Percentiles rank a stretch among this genome's conserved stretches.
These are phyloP conservation scores for Asarcornis scutulata DNA, from an alignment of 2,113 vertebrate genomes.

Conservation along the genomic window DNA sequence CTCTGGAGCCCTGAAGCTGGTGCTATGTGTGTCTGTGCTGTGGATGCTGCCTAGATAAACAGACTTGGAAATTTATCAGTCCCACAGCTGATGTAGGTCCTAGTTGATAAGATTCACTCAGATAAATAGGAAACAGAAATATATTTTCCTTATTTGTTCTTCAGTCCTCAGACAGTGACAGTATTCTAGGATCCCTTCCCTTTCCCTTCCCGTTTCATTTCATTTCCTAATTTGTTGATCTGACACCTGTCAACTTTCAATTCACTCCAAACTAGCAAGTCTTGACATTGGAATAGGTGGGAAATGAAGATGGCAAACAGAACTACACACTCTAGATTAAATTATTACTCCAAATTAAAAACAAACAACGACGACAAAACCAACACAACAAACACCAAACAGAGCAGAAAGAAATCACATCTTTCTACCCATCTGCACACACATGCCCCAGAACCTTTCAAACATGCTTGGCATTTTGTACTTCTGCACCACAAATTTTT, in stretches of 20 bases:
- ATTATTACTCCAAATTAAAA: not conserved
- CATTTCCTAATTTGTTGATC: not conserved
- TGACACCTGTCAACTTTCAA: not conserved
- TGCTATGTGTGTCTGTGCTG: not conserved
- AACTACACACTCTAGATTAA: not conserved
- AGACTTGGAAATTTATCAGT: not conserved
- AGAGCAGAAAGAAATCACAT: slow-evolving; percentile 69
- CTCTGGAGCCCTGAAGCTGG: not conserved
- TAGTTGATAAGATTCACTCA: not conserved
- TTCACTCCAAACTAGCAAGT: not conserved
- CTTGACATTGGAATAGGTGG: not conserved
- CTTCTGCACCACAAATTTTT: slow-evolving; percentile 23
- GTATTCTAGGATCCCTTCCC: not conserved
- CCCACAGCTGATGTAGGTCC: not conserved
- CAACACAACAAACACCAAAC: not conserved
- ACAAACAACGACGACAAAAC: not conserved
- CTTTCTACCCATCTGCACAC: slow-evolving; percentile 59
- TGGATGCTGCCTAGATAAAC: not conserved
- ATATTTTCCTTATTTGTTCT: not conserved
- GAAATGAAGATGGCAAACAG: not conserved
- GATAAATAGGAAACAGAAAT: not conserved
- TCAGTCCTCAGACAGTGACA: not conserved
- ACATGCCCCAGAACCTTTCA: slow-evolving; percentile 49
- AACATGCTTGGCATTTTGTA: slow-evolving; percentile 6
- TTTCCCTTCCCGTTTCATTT: not conserved